Evolutionary conservation across 2,888 invertebrate species (phyloP), one percentile per base, ranked within the genome.

Genomic region (Netelia melanura): DNA sequence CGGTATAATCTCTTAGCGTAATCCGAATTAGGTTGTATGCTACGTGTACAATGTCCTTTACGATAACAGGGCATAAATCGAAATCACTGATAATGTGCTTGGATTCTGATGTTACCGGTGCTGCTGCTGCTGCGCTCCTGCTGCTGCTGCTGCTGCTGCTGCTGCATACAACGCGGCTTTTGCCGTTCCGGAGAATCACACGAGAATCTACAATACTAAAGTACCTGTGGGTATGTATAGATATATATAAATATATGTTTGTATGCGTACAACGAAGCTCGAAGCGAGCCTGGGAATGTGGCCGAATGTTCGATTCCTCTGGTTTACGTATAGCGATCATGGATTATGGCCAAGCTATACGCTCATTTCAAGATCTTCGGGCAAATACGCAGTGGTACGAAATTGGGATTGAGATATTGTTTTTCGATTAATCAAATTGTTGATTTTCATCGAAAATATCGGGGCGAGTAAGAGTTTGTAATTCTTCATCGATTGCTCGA

Each of bases 41-140:
- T 86, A 85, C 87, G 87, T 86, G 88, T 88, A 88, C 88, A 89
- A 87, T 85, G 89, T 89, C 89, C 89, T 88, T 91, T 88, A 89
- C 90, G 91, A 90, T 91, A 91, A 90, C 90, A 87, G 88, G 84
- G 83, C 90, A 90, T 90, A 91, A 90, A 91, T 91, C 90, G 90
- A 90, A 89, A 89, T 89, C 88, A 87, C 88, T 88, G 90, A 91
- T 90, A 91, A 90, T 89, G 87, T 52, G 56, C 67, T 74, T 76
- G 79, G 82, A 77, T 83, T 76, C 76, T 82, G 74, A 61, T 80
- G 30, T 30, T 30, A 30, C 30, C 30, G 80, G 62, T 76, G 30
- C 62, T 62, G 38, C 62, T 75, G 56, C 30, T 48, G 58, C 58
- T 72, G 25, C 54, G 17, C 17, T 17, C 17, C 17, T n/a, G 21